Conservation (phyloP, 2,888 invertebrate species). For the Lydus trimaculatus region DNA sequence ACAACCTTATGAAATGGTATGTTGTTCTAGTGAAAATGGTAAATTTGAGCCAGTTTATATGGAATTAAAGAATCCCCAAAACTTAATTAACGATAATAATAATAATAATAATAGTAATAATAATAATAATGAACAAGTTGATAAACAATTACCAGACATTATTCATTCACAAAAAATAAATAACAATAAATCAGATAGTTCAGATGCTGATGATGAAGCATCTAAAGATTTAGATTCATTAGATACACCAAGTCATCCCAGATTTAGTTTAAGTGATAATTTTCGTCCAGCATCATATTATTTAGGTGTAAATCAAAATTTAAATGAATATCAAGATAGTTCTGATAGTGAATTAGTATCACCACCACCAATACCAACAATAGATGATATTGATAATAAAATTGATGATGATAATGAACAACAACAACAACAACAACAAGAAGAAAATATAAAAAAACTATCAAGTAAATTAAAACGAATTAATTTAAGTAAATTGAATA, state of each 20-base stretch:
- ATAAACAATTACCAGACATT: slow-evolving; percentile 69
- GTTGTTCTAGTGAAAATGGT: slow-evolving; percentile 65
- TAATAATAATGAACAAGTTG: slow-evolving; percentile 37
- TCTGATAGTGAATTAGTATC: slow-evolving; percentile 82
- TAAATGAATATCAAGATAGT: slow-evolving; percentile 76
- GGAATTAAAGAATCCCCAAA: slow-evolving; percentile 68
- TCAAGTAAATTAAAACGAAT: slow-evolving; percentile 36
- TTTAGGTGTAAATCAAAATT: slow-evolving; percentile 72
- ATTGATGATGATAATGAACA: slow-evolving; percentile 51
- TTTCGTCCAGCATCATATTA: slow-evolving; percentile 90
- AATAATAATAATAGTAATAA: slow-evolving; percentile 26
- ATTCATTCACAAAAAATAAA: slow-evolving; percentile 63
- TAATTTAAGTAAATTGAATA: slow-evolving; percentile 33
- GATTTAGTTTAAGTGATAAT: slow-evolving; percentile 87
- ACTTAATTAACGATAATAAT: slow-evolving; percentile 4
- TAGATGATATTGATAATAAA: slow-evolving; percentile 69
- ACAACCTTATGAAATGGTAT: slow-evolving; percentile 76
- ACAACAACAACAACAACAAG: slow-evolving; percentile 19
- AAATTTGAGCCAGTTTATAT: slow-evolving; percentile 84
- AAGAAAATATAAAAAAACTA: background rate
- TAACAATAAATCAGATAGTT: slow-evolving; percentile 69
- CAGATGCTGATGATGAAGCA: slow-evolving; percentile 84
- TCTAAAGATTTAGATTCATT: slow-evolving; percentile 76
- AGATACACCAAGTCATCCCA: slow-evolving; percentile 72
- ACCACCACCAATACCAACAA: slow-evolving; percentile 79